phyloP scores from a whole-genome alignment of 2,113 vertebrate genomes.

The Willisornis vidua region DNA sequence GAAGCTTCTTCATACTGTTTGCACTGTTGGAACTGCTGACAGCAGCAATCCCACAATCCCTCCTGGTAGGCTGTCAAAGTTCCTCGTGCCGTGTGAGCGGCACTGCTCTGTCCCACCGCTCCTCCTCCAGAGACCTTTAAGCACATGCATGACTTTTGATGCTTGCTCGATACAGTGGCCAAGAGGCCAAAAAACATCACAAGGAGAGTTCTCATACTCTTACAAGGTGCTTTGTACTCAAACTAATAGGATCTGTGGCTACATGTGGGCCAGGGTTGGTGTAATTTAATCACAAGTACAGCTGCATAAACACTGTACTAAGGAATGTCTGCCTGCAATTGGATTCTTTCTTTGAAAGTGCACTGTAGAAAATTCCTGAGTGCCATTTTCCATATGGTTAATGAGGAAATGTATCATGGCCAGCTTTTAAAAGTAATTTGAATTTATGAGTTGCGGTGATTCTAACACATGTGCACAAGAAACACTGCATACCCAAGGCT shows the following conservation, averaged over 20 bases:
- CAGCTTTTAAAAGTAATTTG: slow-evolving; percentile 84
- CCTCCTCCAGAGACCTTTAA: slow-evolving; percentile 79
- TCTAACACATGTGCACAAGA: slow-evolving; percentile 77
- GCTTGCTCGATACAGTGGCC: slow-evolving; percentile 83
- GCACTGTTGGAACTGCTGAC: slow-evolving; percentile 96
- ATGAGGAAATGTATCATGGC: slow-evolving; percentile 86
- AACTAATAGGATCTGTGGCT: slow-evolving; percentile 84
- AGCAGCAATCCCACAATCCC: slow-evolving; percentile 87
- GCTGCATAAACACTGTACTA: slow-evolving; percentile 94
- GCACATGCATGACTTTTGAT: slow-evolving; percentile 85
- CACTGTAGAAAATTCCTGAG: slow-evolving; percentile 81
- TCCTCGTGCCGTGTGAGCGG: slow-evolving; percentile 85
- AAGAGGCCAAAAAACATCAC: slow-evolving; percentile 82
- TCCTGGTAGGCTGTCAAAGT: slow-evolving; percentile 93
- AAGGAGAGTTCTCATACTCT: slow-evolving; percentile 81
- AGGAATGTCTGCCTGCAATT: slow-evolving; percentile 91
- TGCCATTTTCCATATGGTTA: slow-evolving; percentile 94
- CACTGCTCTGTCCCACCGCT: slow-evolving; percentile 82
- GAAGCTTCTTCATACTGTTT: slow-evolving; percentile 92
- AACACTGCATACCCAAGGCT: slow-evolving; percentile 68
- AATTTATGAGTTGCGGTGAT: slow-evolving; percentile 79
- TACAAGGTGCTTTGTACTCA: slow-evolving; percentile 83
- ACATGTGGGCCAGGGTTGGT: slow-evolving; percentile 80
- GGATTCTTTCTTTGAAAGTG: slow-evolving; percentile 91
- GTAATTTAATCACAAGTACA: slow-evolving; percentile 95